Evolutionary conservation across 2,888 invertebrate species (phyloP).

Genomic region (Cephus spinipes): DNA sequence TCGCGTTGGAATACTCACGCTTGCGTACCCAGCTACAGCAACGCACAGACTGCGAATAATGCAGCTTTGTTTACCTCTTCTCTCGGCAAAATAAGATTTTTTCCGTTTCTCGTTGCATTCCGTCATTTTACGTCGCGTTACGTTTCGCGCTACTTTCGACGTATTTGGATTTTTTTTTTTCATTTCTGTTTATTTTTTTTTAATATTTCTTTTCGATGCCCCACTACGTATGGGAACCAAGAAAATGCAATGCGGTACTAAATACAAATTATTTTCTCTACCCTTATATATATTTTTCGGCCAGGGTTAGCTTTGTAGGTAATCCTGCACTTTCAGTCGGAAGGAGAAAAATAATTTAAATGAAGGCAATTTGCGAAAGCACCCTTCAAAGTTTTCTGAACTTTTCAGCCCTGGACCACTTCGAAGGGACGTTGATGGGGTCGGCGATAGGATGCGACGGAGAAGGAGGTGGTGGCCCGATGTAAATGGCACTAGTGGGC

Average conservation of each 20-base stretch:
- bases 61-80: neutral
- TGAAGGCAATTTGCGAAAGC: neutral
- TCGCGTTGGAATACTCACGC: neutral
- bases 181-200: too few species aligned
- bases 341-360: neutral
- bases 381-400: neutral
- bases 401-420: neutral
- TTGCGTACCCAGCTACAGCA: neutral
- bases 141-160: neutral
- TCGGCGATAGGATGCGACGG: neutral
- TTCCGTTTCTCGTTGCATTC: neutral
- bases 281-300: neutral
- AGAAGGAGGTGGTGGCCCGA: neutral
- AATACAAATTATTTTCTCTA: neutral
- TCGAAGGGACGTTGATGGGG: neutral
- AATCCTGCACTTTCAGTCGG: neutral
- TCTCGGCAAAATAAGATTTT: neutral
- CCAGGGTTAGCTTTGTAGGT: neutral
- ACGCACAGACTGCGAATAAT: neutral
- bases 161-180: neutral
- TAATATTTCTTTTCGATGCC: too few species aligned
- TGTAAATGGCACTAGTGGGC: neutral
- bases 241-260: neutral
- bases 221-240: neutral
- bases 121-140: neutral